phyloP scores from a whole-genome alignment of 2,113 vertebrate species.

The Gymnobelideus leadbeateri region DNA sequence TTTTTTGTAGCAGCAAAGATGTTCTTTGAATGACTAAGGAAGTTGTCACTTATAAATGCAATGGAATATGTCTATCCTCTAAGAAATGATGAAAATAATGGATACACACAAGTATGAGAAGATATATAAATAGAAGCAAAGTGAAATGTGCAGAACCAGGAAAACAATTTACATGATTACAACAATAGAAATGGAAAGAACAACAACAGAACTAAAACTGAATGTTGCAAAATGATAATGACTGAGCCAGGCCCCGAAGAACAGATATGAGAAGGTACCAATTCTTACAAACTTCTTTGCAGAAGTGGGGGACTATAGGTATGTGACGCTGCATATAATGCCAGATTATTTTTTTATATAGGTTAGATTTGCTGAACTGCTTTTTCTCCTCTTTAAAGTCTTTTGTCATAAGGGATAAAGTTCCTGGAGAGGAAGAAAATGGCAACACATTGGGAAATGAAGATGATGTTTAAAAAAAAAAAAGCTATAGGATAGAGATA shows the following conservation, averaged over 20 bases:
- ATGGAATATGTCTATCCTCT: neutral
- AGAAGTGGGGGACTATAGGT: neutral
- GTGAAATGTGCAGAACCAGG: neutral
- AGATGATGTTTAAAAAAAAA: neutral
- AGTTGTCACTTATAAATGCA: neutral
- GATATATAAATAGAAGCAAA: neutral
- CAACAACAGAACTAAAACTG: neutral
- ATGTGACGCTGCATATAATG: neutral
- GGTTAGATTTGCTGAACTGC: neutral
- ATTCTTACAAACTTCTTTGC: neutral
- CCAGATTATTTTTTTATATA: neutral
- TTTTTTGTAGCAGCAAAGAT: neutral
- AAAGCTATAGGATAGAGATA: neutral
- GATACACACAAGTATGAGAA: neutral
- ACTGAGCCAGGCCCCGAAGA: neutral
- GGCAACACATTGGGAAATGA: neutral
- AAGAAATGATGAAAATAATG: neutral
- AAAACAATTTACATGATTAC: neutral
- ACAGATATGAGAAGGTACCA: neutral
- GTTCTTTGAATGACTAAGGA: neutral
- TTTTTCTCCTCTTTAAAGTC: neutral
- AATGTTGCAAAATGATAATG: neutral
- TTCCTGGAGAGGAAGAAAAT: neutral
- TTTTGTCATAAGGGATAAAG: no score
- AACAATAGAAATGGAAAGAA: neutral